phyloP scores from a whole-genome alignment of 2,888 invertebrate genomes.

The Gerosis bhagava region DNA sequence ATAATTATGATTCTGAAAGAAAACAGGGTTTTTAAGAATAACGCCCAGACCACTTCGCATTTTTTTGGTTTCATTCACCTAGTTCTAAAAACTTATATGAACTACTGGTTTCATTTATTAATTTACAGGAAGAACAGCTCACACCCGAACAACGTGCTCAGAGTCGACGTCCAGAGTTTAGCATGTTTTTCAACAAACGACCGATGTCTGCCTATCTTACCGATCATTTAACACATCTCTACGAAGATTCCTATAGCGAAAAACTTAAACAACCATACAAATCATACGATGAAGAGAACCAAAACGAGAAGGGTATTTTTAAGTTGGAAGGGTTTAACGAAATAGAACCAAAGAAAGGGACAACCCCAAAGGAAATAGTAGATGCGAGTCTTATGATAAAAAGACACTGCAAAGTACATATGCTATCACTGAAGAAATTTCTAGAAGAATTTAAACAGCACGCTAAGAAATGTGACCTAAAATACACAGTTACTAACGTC shows the following conservation, averaged over 20 bases:
- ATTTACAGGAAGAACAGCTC: constrained; percentile 49
- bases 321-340: constrained; percentile 46
- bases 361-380: constrained; percentile 44
- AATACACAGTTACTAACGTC: constrained; percentile 46
- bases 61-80: too few relatives aligned
- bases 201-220: constrained; percentile 45
- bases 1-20: background rate
- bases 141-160: constrained; percentile 42
- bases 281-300: constrained; percentile 37
- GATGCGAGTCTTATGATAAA: constrained; percentile 51
- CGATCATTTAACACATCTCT: constrained; percentile 47
- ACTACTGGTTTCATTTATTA: background rate
- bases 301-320: constrained; percentile 41
- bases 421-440: constrained; percentile 43
- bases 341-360: constrained; percentile 39
- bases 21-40: too few relatives aligned
- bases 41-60: too few relatives aligned
- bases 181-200: constrained; percentile 47
- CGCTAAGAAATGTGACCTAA: constrained; percentile 40
- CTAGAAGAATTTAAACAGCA: constrained; percentile 47
- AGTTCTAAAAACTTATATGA: background rate
- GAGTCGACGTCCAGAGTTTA: constrained; percentile 54
- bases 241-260: constrained; percentile 38
- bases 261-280: constrained; percentile 36
- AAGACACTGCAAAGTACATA: constrained; percentile 46